Percentiles rank a stretch among this genome's conserved stretches.
phyloP scores from a whole-genome alignment of 2,113 vertebrate genomes.

The Talpa occidentalis region DNA sequence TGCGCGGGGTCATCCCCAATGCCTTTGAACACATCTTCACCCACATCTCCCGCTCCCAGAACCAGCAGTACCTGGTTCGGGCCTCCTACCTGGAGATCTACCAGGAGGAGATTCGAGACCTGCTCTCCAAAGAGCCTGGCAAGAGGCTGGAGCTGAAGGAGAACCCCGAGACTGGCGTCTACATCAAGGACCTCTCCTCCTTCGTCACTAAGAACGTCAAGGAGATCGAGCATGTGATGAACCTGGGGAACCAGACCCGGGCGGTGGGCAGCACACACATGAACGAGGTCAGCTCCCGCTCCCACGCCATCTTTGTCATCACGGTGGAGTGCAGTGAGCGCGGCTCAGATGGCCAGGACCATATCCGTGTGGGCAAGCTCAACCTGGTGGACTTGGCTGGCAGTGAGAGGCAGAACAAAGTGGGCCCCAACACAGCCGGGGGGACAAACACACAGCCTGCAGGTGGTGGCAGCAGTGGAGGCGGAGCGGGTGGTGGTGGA shows the following conservation, averaged over 20 bases:
- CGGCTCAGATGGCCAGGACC: slow-evolving; percentile 93
- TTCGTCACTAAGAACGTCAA: slow-evolving; percentile 97
- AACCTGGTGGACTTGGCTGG: slow-evolving; percentile 98
- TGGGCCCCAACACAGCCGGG: slow-evolving; percentile 82
- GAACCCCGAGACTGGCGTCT: slow-evolving; percentile 92
- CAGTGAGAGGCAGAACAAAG: slow-evolving; percentile 95
- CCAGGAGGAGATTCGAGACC: slow-evolving; percentile 96
- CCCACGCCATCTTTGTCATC: slow-evolving; percentile 96
- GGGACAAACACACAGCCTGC: slow-evolving; percentile 54
- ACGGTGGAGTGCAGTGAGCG: slow-evolving; percentile 96
- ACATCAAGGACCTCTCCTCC: slow-evolving; percentile 95
- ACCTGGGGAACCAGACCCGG: slow-evolving; percentile 94
- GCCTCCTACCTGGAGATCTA: slow-evolving; percentile 99
- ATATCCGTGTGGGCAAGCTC: slow-evolving; percentile 97
- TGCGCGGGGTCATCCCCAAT: slow-evolving; percentile 93
- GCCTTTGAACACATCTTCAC: slow-evolving; percentile 98
- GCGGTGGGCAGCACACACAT: slow-evolving; percentile 96
- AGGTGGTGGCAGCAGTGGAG: not conserved
- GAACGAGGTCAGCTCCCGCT: slow-evolving; percentile 97
- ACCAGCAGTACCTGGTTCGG: slow-evolving; percentile 97
- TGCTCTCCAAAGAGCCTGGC: slow-evolving; percentile 94
- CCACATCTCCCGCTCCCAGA: slow-evolving; percentile 96
- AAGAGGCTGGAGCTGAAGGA: slow-evolving; percentile 96
- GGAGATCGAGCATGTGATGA: slow-evolving; percentile 98
- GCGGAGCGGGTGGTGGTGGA: not conserved